Percentiles rank a stretch among this genome's conserved stretches.
These are phyloP conservation scores for Epicauta chinensis DNA, from an alignment of 1,140 invertebrate genomes.

Conservation along the genomic window DNA sequence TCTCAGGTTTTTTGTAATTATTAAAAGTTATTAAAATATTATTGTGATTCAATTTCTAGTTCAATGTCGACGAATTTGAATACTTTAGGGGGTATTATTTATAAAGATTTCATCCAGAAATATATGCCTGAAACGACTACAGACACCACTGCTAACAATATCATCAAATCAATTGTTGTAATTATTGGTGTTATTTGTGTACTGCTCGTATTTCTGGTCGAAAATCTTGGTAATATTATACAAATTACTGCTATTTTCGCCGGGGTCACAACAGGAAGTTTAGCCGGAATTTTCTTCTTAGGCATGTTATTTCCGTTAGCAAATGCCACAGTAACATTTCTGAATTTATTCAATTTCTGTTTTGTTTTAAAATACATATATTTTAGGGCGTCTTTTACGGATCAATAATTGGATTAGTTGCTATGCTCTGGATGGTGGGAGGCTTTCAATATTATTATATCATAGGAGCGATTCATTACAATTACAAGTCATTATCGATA, in stretches of 20 bases:
- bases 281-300: slow-evolving; percentile 48
- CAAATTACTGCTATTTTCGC: slow-evolving; percentile 45
- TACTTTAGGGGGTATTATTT: slow-evolving; percentile 49
- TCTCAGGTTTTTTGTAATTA: slow-evolving; percentile 44
- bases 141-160: slow-evolving; percentile 32
- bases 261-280: slow-evolving; percentile 47
- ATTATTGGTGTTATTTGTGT: slow-evolving; percentile 44
- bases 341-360: not conserved
- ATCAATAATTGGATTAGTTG: slow-evolving; percentile 3
- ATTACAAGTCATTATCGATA: not conserved
- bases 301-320: slow-evolving; percentile 49
- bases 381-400: slow-evolving; percentile 16
- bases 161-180: slow-evolving; percentile 34
- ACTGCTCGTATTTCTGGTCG: slow-evolving; percentile 46
- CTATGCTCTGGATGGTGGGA: slow-evolving; percentile 5
- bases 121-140: slow-evolving; percentile 30
- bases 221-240: slow-evolving; percentile 39
- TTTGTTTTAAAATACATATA: not conserved
- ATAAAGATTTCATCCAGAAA: slow-evolving; percentile 48
- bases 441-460: slow-evolving; percentile 13
- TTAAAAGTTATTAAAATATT: not conserved
- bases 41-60: slow-evolving; percentile 1
- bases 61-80: slow-evolving; percentile 45
- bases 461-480: not conserved
- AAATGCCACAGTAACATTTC: slow-evolving; percentile 37